A percentile compares a stretch with the other conserved stretches of the same genome.
Evolutionary conservation across 2,113 vertebrate species (phyloP).

Genomic region (Clarias batrachus): DNA sequence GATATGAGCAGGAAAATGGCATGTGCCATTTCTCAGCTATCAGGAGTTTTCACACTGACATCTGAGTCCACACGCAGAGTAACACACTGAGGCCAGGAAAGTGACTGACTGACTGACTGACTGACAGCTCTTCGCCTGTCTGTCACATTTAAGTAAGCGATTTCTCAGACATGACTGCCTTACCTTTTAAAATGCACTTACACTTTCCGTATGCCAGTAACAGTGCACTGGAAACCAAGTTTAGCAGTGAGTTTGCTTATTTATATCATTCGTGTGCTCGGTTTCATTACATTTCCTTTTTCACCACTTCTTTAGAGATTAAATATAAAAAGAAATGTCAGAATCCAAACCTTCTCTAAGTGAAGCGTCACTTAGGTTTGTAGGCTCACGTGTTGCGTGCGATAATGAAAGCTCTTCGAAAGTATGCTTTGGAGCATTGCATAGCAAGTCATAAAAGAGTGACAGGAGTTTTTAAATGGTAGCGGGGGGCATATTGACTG

Average conservation of each 20-base stretch:
- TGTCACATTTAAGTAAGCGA: slow-evolving; percentile 26
- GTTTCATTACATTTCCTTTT: not conserved
- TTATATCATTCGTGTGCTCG: not conserved
- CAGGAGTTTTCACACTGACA: slow-evolving; percentile 24
- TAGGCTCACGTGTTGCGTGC: not conserved
- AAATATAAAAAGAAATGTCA: not conserved
- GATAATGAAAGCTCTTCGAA: slow-evolving; percentile 31
- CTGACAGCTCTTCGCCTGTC: slow-evolving; percentile 30
- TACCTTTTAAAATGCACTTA: not conserved
- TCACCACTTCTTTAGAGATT: not conserved
- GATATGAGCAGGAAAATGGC: not conserved
- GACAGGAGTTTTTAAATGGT: slow-evolving; percentile 49
- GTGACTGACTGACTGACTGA: not conserved
- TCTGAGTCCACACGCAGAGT: slow-evolving; percentile 11
- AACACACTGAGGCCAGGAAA: not conserved
- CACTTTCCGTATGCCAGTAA: not conserved
- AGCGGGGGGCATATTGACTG: slow-evolving; percentile 64
- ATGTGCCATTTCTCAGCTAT: slow-evolving; percentile 12
- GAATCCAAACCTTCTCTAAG: slow-evolving; percentile 32
- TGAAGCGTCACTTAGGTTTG: slow-evolving; percentile 37
- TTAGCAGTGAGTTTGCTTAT: not conserved
- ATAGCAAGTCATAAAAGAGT: slow-evolving; percentile 41
- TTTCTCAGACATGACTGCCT: slow-evolving; percentile 6
- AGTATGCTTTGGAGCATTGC: slow-evolving; percentile 35
- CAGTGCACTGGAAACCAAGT: not conserved